Conservation (phyloP, 2,888 invertebrate genomes). For the Trissolcus japonicus region DNA sequence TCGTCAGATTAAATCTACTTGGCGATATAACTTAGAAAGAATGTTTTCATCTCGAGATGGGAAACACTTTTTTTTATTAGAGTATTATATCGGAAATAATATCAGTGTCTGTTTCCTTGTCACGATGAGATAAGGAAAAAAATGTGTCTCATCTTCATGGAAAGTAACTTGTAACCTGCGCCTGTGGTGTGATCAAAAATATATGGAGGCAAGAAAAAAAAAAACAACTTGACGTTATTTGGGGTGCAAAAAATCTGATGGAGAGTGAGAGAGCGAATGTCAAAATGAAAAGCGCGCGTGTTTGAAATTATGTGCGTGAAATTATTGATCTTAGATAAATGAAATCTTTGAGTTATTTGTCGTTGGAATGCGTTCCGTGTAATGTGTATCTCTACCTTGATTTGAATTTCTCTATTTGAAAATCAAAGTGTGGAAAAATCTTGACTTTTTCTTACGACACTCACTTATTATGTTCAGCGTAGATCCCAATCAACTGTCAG, state of each 20-base stretch:
- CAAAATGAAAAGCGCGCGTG: no score
- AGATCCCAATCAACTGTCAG: constrained; percentile 31
- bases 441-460: no score
- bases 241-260: no score
- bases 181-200: not conserved
- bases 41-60: constrained; percentile 16
- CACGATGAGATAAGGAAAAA: constrained; percentile 7
- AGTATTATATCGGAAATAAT: constrained; percentile 32
- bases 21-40: not conserved
- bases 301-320: no score
- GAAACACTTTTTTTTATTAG: constrained; percentile 28
- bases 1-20: no score
- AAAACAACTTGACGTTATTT: no score
- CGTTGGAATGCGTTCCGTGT: not conserved
- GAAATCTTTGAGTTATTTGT: constrained; percentile 2
- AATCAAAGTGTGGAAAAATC: constrained; percentile 2
- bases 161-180: constrained; percentile 11
- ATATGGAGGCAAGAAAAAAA: not conserved
- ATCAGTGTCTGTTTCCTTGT: constrained; percentile 18
- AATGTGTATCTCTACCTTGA: not conserved
- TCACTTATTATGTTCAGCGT: not conserved
- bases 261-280: no score
- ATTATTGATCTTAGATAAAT: not conserved
- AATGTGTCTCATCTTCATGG: not conserved
- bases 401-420: constrained; percentile 20